Evolutionary conservation across 1,140 invertebrate species (phyloP).

Genomic region (Drosophila subpulchrella): DNA sequence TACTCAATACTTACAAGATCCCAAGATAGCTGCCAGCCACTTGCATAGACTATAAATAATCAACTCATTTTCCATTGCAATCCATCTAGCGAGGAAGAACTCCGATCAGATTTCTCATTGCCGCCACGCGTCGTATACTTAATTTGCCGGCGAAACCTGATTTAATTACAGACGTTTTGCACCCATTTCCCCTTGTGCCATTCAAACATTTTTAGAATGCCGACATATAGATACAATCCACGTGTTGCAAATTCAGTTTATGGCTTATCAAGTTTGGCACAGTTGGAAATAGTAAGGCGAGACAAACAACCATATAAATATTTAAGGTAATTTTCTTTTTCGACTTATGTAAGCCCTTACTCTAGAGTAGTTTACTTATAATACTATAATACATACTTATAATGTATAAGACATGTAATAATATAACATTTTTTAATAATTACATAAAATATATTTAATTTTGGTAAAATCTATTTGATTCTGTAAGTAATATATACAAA

Average conservation of each 20-base stretch:
- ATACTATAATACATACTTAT: no score
- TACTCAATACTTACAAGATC: constrained; percentile 12
- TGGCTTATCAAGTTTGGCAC: constrained; percentile 20
- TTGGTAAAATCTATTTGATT: no score
- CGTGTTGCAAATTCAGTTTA: constrained; percentile 26
- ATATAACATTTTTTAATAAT: no score
- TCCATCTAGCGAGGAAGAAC: constrained; percentile 9
- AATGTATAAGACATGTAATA: no score
- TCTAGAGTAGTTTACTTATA: not conserved
- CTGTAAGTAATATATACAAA: no score
- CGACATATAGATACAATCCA: not conserved
- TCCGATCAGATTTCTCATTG: constrained; percentile 6
- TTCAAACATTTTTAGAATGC: constrained; percentile 12
- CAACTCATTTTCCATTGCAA: constrained; percentile 8
- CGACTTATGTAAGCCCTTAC: not conserved
- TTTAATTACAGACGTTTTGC: constrained; percentile 8
- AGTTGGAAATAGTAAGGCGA: constrained; percentile 8
- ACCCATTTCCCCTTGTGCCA: not conserved
- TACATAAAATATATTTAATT: no score
- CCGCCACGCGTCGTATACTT: constrained; percentile 22
- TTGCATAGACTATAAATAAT: constrained; percentile 4
- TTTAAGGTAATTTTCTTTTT: not conserved
- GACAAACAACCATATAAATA: not conserved
- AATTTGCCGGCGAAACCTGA: constrained; percentile 21
- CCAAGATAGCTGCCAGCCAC: not conserved